Percentiles rank a stretch among this genome's conserved stretches.
phyloP scores from a whole-genome alignment of 2,888 invertebrate genomes.

The Ochropleura plecta region DNA sequence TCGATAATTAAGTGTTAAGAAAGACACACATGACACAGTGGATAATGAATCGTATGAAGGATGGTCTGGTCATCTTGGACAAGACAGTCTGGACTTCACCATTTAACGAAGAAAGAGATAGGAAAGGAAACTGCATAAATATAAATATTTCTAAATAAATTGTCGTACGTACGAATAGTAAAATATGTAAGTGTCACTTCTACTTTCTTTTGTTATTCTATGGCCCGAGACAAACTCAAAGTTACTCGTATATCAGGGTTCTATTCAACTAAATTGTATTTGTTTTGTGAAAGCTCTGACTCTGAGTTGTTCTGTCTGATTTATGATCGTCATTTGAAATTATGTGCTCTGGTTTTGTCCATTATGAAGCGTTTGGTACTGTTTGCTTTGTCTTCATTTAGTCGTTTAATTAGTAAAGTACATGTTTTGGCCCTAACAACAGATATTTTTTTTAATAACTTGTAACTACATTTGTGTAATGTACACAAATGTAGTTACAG shows the following conservation, averaged over 20 bases:
- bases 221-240: slow-evolving; percentile 52
- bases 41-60: neutral
- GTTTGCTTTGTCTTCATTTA: slow-evolving; percentile 31
- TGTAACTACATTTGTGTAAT: neutral
- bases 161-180: neutral
- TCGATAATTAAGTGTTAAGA: neutral
- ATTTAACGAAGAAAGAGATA: too few species aligned
- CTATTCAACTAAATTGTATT: slow-evolving; percentile 57
- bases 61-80: neutral
- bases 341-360: slow-evolving; percentile 30
- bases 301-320: slow-evolving; percentile 50
- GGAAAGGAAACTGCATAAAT: too few species aligned
- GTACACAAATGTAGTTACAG: too few species aligned
- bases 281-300: slow-evolving; percentile 51
- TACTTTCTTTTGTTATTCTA: slow-evolving; percentile 15
- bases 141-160: neutral
- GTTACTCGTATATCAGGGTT: slow-evolving; percentile 49
- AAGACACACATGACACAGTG: neutral
- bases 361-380: slow-evolving; percentile 21
- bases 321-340: slow-evolving; percentile 55
- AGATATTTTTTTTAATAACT: neutral
- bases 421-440: neutral
- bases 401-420: slow-evolving; percentile 1
- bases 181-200: neutral
- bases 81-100: too few species aligned